Base-by-base conservation (phyloP, 2,888 invertebrate species). In the Drosophila anomalata region DNA sequence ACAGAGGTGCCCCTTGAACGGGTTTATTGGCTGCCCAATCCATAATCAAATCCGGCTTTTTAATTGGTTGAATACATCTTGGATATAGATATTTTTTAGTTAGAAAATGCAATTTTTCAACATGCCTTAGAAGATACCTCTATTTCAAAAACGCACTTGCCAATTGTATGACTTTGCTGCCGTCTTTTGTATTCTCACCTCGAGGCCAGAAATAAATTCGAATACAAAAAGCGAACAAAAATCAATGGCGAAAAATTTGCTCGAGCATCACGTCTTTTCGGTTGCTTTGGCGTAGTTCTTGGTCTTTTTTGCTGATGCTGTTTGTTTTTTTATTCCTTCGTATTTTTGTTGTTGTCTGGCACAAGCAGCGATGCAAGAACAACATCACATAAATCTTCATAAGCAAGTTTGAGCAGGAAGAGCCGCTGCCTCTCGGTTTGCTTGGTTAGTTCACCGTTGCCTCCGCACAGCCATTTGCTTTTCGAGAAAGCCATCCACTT, bases 381-480 rank as follows among this genome's bases (percentile, higher is more conserved):
- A 78, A 76, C 61, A 59, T 52, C 67, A 56, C 77, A 82, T 82
- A 82, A 82, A 85, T 82, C 86, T 82, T 85, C 77, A 85, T 82
- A 85, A 85, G 86, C 83, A 76, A 82, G 71, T 82, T 82, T 63
- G 54, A 53, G 72, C 57, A 71, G 55, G 50, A 66, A 48, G 63
- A 55, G 42, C 69, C 70, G 44, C 79, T 76, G 72, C 56, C 66
- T 69, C 68, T 72, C 22, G 44, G 68, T 46, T 65, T 73, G n/a
- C 52, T 61, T 46, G 62, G 60, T 72, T 73, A 76, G 73, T 79
- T 76, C 77, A 78, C 82, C 79, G 79, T 50, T 71, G 65, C 80
- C 69, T 67, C 53, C 31, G 44, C 50, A 56, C 46, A 74, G 82
- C 74, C 85, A 85, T 82, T 81, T 79, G 76, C 72, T 47, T 78